These are phyloP conservation scores for Huso huso DNA, from an alignment of 2,797 vertebrate genomes.

Conservation along the genomic window DNA sequence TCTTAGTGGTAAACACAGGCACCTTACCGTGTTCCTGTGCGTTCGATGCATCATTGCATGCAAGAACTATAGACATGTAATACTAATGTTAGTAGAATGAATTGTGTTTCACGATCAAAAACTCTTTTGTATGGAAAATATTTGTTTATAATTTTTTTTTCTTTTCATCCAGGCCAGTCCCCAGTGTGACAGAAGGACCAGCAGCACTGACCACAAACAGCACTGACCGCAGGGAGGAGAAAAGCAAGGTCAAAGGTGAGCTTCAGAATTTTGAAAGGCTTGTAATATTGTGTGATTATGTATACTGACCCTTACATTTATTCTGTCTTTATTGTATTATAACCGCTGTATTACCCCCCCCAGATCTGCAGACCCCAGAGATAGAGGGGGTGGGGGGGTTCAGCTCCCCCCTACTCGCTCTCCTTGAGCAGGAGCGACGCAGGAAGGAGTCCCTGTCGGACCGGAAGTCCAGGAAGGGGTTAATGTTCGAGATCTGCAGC, in stretches of 20 bases:
- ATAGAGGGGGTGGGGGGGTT: slow-evolving; percentile 55
- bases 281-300: neutral
- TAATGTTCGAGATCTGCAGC: slow-evolving; percentile 96
- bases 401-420: slow-evolving; percentile 66
- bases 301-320: neutral
- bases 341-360: neutral
- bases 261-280: neutral
- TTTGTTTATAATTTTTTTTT: neutral
- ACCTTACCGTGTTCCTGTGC: too few relatives aligned
- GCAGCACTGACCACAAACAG: slow-evolving; percentile 36
- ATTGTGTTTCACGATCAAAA: too few relatives aligned
- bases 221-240: slow-evolving; percentile 33
- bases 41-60: too few relatives aligned
- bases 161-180: slow-evolving; percentile 6
- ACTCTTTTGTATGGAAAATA: too few relatives aligned
- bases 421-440: slow-evolving; percentile 74
- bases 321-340: neutral
- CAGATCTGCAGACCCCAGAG: slow-evolving; percentile 49
- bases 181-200: slow-evolving; percentile 28
- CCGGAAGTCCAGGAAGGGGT: slow-evolving; percentile 85
- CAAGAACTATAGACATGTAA: too few relatives aligned
- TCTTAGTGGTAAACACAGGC: too few relatives aligned
- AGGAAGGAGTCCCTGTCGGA: slow-evolving; percentile 67
- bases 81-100: too few relatives aligned
- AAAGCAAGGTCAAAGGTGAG: slow-evolving; percentile 41